Percentiles rank a stretch among this genome's conserved stretches.
These are phyloP conservation scores for Bos javanicus DNA, from an alignment of 2,113 vertebrate genomes.

Conservation along the genomic window DNA sequence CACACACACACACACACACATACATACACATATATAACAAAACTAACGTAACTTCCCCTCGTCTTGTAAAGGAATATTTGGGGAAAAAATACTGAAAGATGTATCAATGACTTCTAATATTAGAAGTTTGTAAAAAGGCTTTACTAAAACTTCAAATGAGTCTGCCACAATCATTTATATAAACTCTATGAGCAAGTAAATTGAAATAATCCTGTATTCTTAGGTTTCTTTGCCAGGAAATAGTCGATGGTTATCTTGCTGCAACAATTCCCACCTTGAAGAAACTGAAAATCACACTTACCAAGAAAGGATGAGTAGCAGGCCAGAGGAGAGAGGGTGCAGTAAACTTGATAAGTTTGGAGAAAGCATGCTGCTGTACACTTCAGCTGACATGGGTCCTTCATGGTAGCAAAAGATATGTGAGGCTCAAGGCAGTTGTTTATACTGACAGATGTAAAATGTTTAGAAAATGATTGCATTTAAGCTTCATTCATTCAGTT, in stretches of 20 bases:
- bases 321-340: not conserved
- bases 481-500: not conserved
- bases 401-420: not conserved
- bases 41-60: not conserved
- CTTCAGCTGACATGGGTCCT: not conserved
- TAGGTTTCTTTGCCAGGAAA: conserved; percentile 22
- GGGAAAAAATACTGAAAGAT: not conserved
- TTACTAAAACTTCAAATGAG: conserved; percentile 8
- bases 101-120: not conserved
- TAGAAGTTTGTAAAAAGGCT: conserved; percentile 6
- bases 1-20: not conserved
- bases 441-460: not conserved
- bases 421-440: not conserved
- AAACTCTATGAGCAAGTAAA: conserved; percentile 7
- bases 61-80: not conserved
- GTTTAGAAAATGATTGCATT: not conserved
- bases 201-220: not conserved
- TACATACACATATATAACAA: not conserved
- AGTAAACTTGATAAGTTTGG: not conserved
- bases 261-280: not conserved
- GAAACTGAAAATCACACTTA: conserved; percentile 28
- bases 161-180: not conserved
- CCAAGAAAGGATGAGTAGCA: not conserved
- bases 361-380: not conserved
- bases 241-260: conserved; percentile 23